These are phyloP conservation scores for Acleris literana DNA, from an alignment of 2,888 invertebrate species.

Conservation along the genomic window DNA sequence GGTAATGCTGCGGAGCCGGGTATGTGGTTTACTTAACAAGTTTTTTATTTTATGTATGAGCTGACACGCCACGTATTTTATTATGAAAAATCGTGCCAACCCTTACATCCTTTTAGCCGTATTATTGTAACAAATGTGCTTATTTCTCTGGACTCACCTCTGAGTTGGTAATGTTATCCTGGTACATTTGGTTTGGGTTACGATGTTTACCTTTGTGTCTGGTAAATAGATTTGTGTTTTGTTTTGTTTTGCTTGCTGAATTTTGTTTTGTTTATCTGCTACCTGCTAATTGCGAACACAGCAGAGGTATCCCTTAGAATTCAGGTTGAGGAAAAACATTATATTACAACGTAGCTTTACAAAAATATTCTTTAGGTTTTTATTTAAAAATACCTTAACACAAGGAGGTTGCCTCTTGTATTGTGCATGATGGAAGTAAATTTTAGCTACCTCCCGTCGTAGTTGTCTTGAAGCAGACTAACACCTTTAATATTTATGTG, in stretches of 20 bases:
- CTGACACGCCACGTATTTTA: slow-evolving; percentile 27
- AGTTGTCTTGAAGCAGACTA: slow-evolving; percentile 13
- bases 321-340: too few species aligned
- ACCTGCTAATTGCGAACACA: slow-evolving; percentile 5
- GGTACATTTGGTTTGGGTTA: slow-evolving; percentile 31
- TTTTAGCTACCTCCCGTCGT: not conserved
- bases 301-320: too few species aligned
- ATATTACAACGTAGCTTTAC: not conserved
- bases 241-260: not conserved
- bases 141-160: slow-evolving; percentile 21
- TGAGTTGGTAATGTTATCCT: slow-evolving; percentile 24
- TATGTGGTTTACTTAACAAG: slow-evolving; percentile 28
- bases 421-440: slow-evolving; percentile 10
- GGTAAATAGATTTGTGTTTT: not conserved
- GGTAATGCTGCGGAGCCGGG: slow-evolving; percentile 10
- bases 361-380: not conserved
- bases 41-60: slow-evolving; percentile 30
- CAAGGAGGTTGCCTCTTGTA: too few species aligned
- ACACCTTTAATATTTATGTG: slow-evolving; percentile 12
- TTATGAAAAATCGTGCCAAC: slow-evolving; percentile 29
- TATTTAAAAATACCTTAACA: not conserved
- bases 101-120: slow-evolving; percentile 32
- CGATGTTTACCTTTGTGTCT: slow-evolving; percentile 3
- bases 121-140: slow-evolving; percentile 32
- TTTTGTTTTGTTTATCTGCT: slow-evolving; percentile 16